Base-by-base conservation (phyloP, 2,888 invertebrate species). In the Brachynemurus nebulosus region DNA sequence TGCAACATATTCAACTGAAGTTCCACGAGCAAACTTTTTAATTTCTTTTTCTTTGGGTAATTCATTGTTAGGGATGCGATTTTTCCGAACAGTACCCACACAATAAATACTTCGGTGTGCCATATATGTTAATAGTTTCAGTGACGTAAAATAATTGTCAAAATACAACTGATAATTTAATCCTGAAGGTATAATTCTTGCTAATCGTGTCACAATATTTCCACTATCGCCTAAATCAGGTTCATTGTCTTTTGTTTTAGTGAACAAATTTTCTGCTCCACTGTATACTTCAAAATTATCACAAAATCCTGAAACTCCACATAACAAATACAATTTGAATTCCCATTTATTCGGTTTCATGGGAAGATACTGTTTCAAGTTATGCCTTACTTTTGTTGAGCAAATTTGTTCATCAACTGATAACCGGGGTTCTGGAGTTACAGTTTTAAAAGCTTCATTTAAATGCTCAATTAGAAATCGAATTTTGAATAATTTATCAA, bases 281-380 rank as follows among this genome's bases (percentile, higher is more conserved):
- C 42, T 40, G 43, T 51, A 51, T n/a, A 53, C 47, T 48, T 56
- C 55, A 47, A 57, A 55, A 8, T 52, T 47, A 44, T 57, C 54
- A 12, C 52, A 50, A 52, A 46, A 54, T 7, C 54, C 54, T 21
- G 37, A 39, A 8, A 49, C 49, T 19, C 51, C 53, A 45, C 50
- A 47, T 18, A 56, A 45, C 38, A 55, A 51, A 54, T 52, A 57
- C 1, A 55, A 40, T 50, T 57, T 57, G 46, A 51, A 56, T 5
- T 54, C 55, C 54, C 55, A 59, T 50, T 58, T 55, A 42, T 57
- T 54, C 37, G 55, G 56, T 49, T 59, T 57, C 9, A 50, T 54
- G 11, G 56, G 54, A 20, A 55, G 43, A 44, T 57, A 58, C 30
- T 58, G 55, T 48, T 57, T 58, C 44, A 58, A 40, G 35, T 50